Base-by-base conservation (phyloP, 2,888 invertebrate species). In the Dryocosmus kuriphilus region DNA sequence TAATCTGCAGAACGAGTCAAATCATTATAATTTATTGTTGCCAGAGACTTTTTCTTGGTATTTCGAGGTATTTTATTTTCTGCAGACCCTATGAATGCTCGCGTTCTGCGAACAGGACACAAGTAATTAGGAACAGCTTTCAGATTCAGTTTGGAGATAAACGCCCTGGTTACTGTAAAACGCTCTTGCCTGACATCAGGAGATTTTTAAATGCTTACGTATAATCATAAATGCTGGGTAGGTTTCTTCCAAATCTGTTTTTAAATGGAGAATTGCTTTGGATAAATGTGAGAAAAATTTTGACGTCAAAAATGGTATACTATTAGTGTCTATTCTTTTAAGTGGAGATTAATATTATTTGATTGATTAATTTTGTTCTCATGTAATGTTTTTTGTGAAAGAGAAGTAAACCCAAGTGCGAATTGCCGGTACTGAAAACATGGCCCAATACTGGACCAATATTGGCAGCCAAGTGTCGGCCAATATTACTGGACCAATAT, bases 51-150 rank as follows among this genome's bases (percentile, higher is more conserved):
- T 60, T 5, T 1, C 60, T 27, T 60, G 1, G 60, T 27, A 24
- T 46, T 71, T 71, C 30, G 32, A 55, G 27, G 27, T 11, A 46
- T 46, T 19, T 67, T 46, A 30, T 71, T 41, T 38, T 67, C 19
- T 30, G 22, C 19, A n/a, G 5, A 30, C 71, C 30, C 27, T 14
- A 51, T 51, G 71, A 71, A 51, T 55, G 30, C n/a, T 51, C 14
- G 27, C 30, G 3, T 71, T 71, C 51, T 51, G 30, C 51, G 71
- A 71, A 71, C 71, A 71, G 71, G 51, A 51, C 71, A 32, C n/a
- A 1, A 51, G 51, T 71, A 71, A 71, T 71, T 71, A 71, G 71
- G 67, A 67, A 67, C 67, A n/a, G 30, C 51, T 71, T 71, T 51
- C 11, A 71, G 71, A 71, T 71, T 51, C 30, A 24, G 51, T 71